Base-by-base conservation (phyloP, 2,113 vertebrate genomes). In the Plectropomus leopardus region DNA sequence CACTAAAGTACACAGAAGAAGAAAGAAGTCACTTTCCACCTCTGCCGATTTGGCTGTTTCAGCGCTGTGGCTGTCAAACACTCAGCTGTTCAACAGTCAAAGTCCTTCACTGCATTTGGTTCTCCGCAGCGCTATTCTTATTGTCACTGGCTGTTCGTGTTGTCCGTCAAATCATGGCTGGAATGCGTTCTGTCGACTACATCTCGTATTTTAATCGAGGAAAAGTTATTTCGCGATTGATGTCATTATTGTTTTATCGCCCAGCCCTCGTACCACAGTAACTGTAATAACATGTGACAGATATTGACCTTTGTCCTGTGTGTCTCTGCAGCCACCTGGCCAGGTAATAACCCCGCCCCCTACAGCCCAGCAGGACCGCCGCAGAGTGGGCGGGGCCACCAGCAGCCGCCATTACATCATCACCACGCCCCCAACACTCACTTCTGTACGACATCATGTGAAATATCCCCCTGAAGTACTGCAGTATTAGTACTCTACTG, bases 371-470 rank as follows among this genome's bases (percentile, higher is more conserved):
- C 90, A 68, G 92, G 86, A 73, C 36, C 36, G 11, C 36, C 36
- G 3, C 93, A 94, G 60, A 94, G 92, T 72, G 94, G 94, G 23
- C 89, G 95, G 81, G 88, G 91, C 76, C 93, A 94, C 65, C 93
- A 93, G 59, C 94, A 92, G 30, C 93, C 84, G 0, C 82, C 93
- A 0, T 83, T 94, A 24, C 95, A 95, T 61, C 94, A 92, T 58
- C 92, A 87, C 30, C 86, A 87, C 4, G 24, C 73, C 28, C 88
- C 92, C 53, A 93, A 85, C 70, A 89, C 86, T 42, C 92, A 94
- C 80, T 95, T 94, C 84, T 96, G 93, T 96, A 93, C 15, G 95
- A 58, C 32, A 11, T 53, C 67, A 70, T 50, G 45, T 48, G 8
- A 24, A 19, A 19, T 28, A 16, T 21, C 26, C 15, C 1, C 7